Conservation (phyloP, 1,140 invertebrate species). For the Cydia fagiglandana region DNA sequence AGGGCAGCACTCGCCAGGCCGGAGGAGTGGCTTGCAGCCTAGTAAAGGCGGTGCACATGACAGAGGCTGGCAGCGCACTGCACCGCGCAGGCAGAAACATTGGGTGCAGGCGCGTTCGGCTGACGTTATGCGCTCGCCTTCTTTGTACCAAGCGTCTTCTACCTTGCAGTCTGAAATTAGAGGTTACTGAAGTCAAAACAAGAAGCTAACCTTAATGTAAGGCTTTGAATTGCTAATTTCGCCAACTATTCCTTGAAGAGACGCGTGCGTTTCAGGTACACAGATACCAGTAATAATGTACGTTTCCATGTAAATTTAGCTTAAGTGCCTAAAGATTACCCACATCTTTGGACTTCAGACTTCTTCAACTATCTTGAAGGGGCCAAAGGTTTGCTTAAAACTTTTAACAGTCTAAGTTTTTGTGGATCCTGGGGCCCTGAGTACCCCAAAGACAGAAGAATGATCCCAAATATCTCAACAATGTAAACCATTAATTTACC, state of each 20-base stretch:
- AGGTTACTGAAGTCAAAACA: neutral
- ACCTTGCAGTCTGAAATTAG: constrained; percentile 83
- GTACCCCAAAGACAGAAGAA: no score
- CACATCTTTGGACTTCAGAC: no score
- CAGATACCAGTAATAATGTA: no score
- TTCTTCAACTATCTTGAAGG: no score
- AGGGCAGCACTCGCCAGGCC: constrained; percentile 89
- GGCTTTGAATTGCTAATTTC: neutral
- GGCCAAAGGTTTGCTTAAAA: no score
- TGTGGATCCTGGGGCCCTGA: no score
- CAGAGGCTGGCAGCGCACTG: constrained; percentile 86
- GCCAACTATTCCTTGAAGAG: no score
- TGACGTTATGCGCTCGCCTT: constrained; percentile 87
- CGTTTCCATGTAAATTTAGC: no score
- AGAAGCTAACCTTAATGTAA: neutral
- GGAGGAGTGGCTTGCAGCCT: constrained; percentile 87
- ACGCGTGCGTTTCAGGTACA: no score
- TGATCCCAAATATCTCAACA: no score
- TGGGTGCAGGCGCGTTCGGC: constrained; percentile 83
- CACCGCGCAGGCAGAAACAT: constrained; percentile 89
- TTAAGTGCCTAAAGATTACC: no score
- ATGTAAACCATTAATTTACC: constrained; percentile 39
- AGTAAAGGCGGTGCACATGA: constrained; percentile 86
- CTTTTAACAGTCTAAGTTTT: no score
- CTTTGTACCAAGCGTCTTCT: constrained; percentile 81